Evolutionary conservation across 2,113 vertebrate genomes (phyloP), one percentile per base, ranked within the genome.

Genomic region (Lethenteron reissneri): DNA sequence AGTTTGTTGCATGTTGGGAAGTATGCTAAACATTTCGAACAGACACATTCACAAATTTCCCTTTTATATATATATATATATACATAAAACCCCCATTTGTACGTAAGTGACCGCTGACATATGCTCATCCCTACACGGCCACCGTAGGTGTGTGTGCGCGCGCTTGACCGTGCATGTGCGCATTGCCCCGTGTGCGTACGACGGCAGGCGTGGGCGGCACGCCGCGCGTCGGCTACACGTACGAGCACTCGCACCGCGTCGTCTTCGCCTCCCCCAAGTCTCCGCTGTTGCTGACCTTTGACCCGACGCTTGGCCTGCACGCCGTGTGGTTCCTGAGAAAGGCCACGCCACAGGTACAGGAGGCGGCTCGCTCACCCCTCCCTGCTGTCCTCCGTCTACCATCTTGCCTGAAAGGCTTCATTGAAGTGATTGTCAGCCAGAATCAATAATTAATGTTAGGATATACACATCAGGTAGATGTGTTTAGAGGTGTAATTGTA

Each of bases 201-300:
- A 76, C 41, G 41, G 12, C 76, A 90, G 88, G 85, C 9, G 75
- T 84, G 76, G 86, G 86, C 75, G 86, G 88, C 8, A 80, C 83
- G 12, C 75, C 83, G 2, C 77, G 83, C 71, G 86, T 96, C 25
- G 90, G 96, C 74, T 99, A 99, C 1, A 83, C 87, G 58, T 83
- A 88, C 3, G 94, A 99, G 74, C 77, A 82, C 56, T 79, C 83
- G 13, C 75, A 90, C 81, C 85, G 83, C 78, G 87, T 99, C 2
- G 83, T 95, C 76, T 99, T 94, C 78, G 83, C 87, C 75, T 84
- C 75, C 73, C 73, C 77, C 41, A 81, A 86, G 11, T 92, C 94
- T 3, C 96, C 94, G 73, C 78, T 99, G 9, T 76, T 99, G 70
- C 87, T 99, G 83, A 91, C 85, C 1, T 97, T 92, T 2, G 90